These are phyloP conservation scores for Rhopalosiphum maidis DNA, from an alignment of 1,140 invertebrate species.

Conservation along the genomic window DNA sequence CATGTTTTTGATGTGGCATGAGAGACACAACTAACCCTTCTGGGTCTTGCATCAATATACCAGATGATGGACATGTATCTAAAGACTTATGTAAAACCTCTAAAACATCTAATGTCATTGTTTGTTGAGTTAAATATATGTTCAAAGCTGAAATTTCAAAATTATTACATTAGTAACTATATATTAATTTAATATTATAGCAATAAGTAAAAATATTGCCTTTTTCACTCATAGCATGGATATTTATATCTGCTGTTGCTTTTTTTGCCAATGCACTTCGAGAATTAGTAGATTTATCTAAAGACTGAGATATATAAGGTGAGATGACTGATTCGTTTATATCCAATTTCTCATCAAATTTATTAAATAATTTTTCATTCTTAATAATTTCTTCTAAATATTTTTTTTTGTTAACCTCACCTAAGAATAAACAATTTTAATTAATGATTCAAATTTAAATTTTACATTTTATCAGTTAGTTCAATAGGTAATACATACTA, in stretches of 20 bases:
- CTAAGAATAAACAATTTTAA: no score
- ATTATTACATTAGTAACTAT: neutral
- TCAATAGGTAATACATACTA: no score
- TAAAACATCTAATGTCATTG: slow-evolving; percentile 75
- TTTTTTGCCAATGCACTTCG: neutral
- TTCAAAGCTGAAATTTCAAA: slow-evolving; percentile 64
- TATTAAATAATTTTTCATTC: no score
- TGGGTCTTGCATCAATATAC: slow-evolving; percentile 70
- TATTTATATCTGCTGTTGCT: neutral
- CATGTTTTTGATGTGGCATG: slow-evolving; percentile 87
- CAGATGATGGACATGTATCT: slow-evolving; percentile 70
- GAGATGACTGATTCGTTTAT: no score
- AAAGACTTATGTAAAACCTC: slow-evolving; percentile 77
- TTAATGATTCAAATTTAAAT: no score
- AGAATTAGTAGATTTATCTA: no score
- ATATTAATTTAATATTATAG: neutral
- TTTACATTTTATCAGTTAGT: no score
- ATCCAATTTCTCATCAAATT: no score
- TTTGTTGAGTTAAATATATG: slow-evolving; percentile 69
- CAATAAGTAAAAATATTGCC: neutral
- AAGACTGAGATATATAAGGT: no score
- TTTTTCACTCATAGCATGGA: neutral
- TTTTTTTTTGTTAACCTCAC: no score
- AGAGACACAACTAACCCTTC: slow-evolving; percentile 70
- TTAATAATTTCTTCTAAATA: no score